Evolutionary conservation across 2,888 invertebrate species (phyloP), one percentile per base, ranked within the genome.

Genomic region (Neuroscelio doddi): DNA sequence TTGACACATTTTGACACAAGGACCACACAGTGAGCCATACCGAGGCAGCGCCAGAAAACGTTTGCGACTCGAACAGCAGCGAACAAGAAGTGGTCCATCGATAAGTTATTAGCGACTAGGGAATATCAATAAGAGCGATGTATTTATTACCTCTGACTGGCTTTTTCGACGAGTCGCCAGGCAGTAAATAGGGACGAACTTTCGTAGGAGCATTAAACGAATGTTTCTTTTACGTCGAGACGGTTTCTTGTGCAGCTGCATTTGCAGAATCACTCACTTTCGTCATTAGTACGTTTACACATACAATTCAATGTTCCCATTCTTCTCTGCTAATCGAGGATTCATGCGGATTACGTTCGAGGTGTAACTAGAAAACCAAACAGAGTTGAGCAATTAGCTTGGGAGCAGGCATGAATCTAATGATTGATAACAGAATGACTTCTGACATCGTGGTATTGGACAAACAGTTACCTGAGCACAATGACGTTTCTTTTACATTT

Each of bases 1-100:
- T 82, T 82, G 82, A 82, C 82, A 82, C 82, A 82, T 82, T 82
- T 82, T 82, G 82, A 82, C 81, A 80, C 81, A 74, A 74, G 77
- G 82, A 82, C 82, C 82, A 82, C 82, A 82, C 82, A 82, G 76
- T 71, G 72, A 70, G 81, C 57, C n/a, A 53, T 68, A 66, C 63
- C 49, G 55, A 69, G 70, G 68, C 62, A 61, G 72, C 69, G 74
- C 65, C 76, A 80, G 78, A 82, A 81, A 81, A 78, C 73, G 75
- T 71, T 69, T 51, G 68, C 57, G 50, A 67, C 21, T 67, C 61
- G 45, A 59, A 68, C 75, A 72, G 71, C 76, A 80, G 80, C 79
- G 76, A 46, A 75, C 80, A 82, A 82, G 81, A 82, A 82, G 72
- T 70, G 72, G 75, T 62, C 72, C 70, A 68, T 70, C 79, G 80